Base-by-base conservation (phyloP, 2,888 invertebrate species). In the Noctua pronuba region DNA sequence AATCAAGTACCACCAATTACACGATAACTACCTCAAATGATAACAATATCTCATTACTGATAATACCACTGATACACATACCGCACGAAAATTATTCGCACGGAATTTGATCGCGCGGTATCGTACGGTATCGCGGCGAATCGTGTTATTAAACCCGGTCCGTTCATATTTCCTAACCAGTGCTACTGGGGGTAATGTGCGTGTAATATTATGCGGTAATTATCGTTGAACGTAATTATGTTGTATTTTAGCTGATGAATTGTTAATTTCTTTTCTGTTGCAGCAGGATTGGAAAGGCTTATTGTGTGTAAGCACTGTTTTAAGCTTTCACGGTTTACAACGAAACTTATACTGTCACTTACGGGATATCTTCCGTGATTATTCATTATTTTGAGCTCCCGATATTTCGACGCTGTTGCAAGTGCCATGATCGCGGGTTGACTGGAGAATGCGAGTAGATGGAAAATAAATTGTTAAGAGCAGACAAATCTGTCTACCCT, bases 81-180 rank as follows among this genome's bases (percentile, higher is more conserved):
- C 74, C 65, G n/a, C 49, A 65, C 68, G 44, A 31, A 82, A 82
- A 85, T 84, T 82, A 85, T 66, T 69, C 55, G 41, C 24, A 58
- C n/a, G 65, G 49, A 75, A 86, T 78, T 16, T 66, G 58, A 75
- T 73, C 72, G 66, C 41, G 52, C 66, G 69, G 74, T 69, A 74
- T 80, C 64, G 64, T 64, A 38, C 38, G n/a, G 38, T 38, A 55
- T 76, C 65, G 41, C 16, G 44, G 68, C n/a, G 71, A 74, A 85
- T 66, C 31, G 13, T 49, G 71, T 55, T 72, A 85, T 72, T 74
- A 82, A 77, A 69, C 46, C 18, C 7, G 55, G 5, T 18, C 31
- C 46, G 35, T 82, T 73, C 65, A 74, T 77, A 74, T 69, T 77
- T 77, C 58, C 65, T 49, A 74, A 74, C 77, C 69, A 49, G 65